These are phyloP conservation scores for Sipha maydis DNA, from an alignment of 2,888 invertebrate species.

Conservation along the genomic window DNA sequence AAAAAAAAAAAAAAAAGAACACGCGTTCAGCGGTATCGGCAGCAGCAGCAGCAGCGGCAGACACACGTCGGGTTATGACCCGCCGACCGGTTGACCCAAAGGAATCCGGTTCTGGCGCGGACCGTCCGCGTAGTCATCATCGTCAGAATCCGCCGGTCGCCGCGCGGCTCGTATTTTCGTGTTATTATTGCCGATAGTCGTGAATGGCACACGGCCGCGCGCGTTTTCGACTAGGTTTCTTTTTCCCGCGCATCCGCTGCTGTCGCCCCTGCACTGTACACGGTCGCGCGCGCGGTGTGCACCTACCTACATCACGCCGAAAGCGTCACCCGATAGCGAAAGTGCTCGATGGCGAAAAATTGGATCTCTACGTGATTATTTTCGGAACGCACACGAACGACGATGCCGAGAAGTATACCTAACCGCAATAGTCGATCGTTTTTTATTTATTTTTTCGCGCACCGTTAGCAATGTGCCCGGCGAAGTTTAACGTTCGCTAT, in stretches of 20 bases:
- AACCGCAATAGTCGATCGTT: no score
- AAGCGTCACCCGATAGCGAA: no score
- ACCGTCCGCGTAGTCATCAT: neutral
- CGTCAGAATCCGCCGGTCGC: neutral
- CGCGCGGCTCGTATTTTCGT: neutral
- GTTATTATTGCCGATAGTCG: neutral
- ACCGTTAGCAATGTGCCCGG: no score
- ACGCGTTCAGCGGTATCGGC: neutral
- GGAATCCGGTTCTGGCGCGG: constrained; percentile 53
- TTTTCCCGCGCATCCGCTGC: neutral
- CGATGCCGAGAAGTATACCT: no score
- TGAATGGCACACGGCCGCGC: neutral
- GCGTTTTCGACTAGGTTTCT: neutral
- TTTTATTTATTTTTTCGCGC: no score
- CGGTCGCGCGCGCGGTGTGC: no score
- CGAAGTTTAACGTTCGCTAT: no score
- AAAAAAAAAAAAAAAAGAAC: neutral
- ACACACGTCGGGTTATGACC: constrained; percentile 57
- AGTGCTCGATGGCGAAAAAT: no score
- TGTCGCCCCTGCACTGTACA: neutral
- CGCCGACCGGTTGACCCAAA: constrained; percentile 60
- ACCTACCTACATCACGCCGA: no score
- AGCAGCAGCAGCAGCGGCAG: neutral
- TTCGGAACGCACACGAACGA: no score
- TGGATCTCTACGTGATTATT: no score